These are phyloP conservation scores for Tillus elongatus DNA, from an alignment of 2,888 invertebrate genomes.

Conservation along the genomic window DNA sequence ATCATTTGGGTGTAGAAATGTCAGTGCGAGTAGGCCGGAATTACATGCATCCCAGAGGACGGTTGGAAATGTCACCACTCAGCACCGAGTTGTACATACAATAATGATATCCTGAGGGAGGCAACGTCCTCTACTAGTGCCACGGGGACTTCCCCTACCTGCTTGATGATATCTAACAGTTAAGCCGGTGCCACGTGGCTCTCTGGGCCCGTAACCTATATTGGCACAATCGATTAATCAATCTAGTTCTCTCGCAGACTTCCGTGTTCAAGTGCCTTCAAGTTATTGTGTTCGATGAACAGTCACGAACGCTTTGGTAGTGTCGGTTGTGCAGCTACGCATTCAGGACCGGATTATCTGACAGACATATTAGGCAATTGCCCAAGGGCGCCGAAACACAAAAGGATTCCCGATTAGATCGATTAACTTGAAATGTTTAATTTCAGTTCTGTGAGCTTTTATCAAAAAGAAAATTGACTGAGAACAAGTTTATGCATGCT, in stretches of 20 bases:
- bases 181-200: no score
- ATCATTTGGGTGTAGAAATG: constrained; percentile 39
- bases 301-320: constrained; percentile 16
- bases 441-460: no score
- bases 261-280: constrained; percentile 12
- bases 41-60: constrained; percentile 39
- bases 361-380: no score
- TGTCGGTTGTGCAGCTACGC: no score
- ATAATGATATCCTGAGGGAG: constrained; percentile 38
- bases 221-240: constrained; percentile 13
- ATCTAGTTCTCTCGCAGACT: constrained; percentile 13
- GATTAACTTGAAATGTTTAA: no score
- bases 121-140: no score
- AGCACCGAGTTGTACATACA: constrained; percentile 39
- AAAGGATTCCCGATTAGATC: no score
- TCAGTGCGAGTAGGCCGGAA: constrained; percentile 38
- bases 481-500: neutral
- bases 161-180: no score
- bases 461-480: constrained; percentile 2
- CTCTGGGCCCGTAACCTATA: neutral
- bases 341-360: no score
- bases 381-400: no score
- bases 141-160: no score
- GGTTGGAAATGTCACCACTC: constrained; percentile 42
- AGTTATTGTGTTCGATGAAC: constrained; percentile 9